These are phyloP conservation scores for Alosa sapidissima DNA, from an alignment of 2,797 vertebrate species.

Conservation along the genomic window DNA sequence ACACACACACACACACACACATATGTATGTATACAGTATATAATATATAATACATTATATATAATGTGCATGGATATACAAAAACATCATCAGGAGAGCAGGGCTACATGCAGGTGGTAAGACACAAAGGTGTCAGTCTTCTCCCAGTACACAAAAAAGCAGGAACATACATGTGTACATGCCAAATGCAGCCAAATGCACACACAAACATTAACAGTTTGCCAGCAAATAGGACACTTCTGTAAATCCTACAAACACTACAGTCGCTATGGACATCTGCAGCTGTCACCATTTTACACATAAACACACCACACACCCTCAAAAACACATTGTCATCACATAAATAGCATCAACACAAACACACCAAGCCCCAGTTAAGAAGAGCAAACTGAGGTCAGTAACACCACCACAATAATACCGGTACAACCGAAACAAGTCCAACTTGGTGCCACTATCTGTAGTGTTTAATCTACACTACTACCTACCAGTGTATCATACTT, in stretches of 20 bases:
- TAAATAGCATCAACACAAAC: background rate
- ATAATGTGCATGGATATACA: background rate
- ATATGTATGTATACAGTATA: background rate
- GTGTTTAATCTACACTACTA: background rate
- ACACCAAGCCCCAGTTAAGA: background rate
- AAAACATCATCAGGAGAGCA: background rate
- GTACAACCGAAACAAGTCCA: background rate
- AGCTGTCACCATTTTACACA: too few relatives aligned
- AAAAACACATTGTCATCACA: background rate
- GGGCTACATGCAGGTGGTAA: background rate
- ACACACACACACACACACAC: background rate
- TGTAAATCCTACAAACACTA: background rate
- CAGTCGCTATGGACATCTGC: background rate
- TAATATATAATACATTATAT: background rate
- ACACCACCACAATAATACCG: too few relatives aligned
- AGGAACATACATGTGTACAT: background rate
- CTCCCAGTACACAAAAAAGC: background rate
- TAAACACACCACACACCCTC: background rate
- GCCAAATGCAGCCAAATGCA: background rate
- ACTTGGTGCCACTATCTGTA: background rate
- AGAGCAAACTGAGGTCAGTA: background rate
- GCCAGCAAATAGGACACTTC: background rate
- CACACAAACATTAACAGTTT: background rate
- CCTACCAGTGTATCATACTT: background rate
- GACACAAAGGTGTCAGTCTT: background rate